Base-by-base conservation (phyloP, 2,797 vertebrate species). In the Antennarius maculatus region DNA sequence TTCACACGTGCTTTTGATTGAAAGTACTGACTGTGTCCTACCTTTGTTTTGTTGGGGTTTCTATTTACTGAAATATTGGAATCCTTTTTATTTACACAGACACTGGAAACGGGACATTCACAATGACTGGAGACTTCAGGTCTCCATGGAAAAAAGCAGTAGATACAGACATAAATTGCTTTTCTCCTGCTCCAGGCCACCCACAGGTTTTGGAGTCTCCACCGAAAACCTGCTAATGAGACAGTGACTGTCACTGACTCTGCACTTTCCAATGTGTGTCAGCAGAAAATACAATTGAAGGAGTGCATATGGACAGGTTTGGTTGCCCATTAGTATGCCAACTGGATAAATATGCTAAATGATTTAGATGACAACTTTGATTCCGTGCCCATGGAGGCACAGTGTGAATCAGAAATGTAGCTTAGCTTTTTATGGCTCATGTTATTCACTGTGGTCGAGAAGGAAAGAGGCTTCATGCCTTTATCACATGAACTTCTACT, bases 1-100 rank as follows among this genome's bases (percentile, higher is more conserved):
- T 75, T 52, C 67, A 77, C 90, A 91, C 86, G 73, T 93, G 92
- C 82, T 91, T 91, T 85, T 88, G 79, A 89, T 93, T 85, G 74
- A 80, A 83, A 49, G 76, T 90, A 91, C 92, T 89, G 88, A 91
- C 86, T 83, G 71, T 69, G 69, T 63, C 70, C 69, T 85, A 88
- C 83, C 83, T 89, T 84, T 85, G 71, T 86, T 89, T 81, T 81
- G 82, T 82, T 82, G 76, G 58, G 68, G 59, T 87, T 88, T 88
- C 77, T 80, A 53, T 83, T 82, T 70, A 74, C 78, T 87, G 64
- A 83, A 86, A 73, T 76, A 57, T 69, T 86, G 81, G 80, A 84
- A 74, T 79, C 68, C 61, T 74, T 78, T 77, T 80, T 80, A 83
- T 85, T 84, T 83, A 49, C 77, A 71, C 74, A 71, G 66, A 85